phyloP scores from a whole-genome alignment of 2,113 vertebrate species.

The Heterocephalus glaber region DNA sequence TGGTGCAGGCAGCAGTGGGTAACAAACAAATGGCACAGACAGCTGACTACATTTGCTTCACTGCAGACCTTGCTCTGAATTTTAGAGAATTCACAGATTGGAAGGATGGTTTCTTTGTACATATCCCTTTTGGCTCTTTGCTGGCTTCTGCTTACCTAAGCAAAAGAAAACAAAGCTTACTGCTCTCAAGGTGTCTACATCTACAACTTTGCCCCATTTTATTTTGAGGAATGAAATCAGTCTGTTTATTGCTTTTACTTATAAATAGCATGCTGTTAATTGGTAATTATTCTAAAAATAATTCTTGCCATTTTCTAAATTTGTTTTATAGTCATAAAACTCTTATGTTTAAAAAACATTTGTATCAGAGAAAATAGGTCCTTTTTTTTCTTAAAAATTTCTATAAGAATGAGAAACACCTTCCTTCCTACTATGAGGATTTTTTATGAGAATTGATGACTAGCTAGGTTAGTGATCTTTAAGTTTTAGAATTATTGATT shows the following conservation, averaged over 20 bases:
- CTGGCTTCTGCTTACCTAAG: not conserved
- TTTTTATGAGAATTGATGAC: not conserved
- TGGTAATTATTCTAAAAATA: conserved; percentile 3
- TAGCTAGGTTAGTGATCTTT: conserved; percentile 34
- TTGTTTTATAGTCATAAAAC: not conserved
- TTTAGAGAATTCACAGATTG: not conserved
- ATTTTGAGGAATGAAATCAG: not conserved
- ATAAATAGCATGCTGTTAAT: not conserved
- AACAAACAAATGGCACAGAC: no score
- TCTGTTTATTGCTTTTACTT: not conserved
- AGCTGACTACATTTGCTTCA: not conserved
- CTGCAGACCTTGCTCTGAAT: not conserved
- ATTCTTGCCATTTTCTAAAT: conserved; percentile 46
- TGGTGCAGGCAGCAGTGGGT: not conserved
- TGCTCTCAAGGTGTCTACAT: not conserved
- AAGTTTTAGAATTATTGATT: conserved; percentile 36
- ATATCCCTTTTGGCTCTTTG: not conserved
- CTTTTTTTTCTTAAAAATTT: not conserved
- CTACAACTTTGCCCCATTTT: not conserved
- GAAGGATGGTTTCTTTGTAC: not conserved
- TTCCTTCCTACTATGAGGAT: not conserved
- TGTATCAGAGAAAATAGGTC: not conserved
- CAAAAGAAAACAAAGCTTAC: not conserved
- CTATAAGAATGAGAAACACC: not conserved
- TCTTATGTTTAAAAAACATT: not conserved